A percentile compares a stretch with the other conserved stretches of the same genome.
phyloP scores from a whole-genome alignment of 2,888 invertebrate species.

The Tetranychus piercei region DNA sequence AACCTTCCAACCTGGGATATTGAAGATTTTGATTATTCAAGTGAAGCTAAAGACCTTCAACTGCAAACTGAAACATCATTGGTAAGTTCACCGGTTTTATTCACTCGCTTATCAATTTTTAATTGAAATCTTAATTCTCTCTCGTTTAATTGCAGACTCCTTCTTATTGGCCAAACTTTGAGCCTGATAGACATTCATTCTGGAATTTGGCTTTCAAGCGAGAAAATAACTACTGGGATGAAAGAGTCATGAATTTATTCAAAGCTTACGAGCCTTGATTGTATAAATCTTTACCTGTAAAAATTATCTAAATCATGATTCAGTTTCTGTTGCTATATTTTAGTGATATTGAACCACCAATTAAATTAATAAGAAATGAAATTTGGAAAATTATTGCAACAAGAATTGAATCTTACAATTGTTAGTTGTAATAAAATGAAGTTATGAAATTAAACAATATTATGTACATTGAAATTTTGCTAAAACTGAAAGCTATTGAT shows the following conservation, averaged over 20 bases:
- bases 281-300: not conserved
- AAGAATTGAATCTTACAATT: too few relatives aligned
- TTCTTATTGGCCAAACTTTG: not conserved
- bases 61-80: not conserved
- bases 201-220: not conserved
- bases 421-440: too few relatives aligned
- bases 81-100: not conserved
- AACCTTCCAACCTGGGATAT: not conserved
- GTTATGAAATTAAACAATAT: too few relatives aligned
- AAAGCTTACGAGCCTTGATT: not conserved
- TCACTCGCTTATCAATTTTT: not conserved
- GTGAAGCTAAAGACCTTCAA: not conserved
- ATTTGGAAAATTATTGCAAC: too few relatives aligned
- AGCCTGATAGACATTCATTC: not conserved
- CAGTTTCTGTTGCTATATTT: not conserved
- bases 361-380: not conserved
- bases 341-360: not conserved
- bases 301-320: not conserved
- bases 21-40: not conserved
- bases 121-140: not conserved
- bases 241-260: not conserved
- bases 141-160: not conserved
- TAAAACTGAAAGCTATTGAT: too few relatives aligned
- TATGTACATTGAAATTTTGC: too few relatives aligned
- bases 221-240: not conserved